A percentile compares a stretch with the other conserved stretches of the same genome.
Evolutionary conservation across 1,140 invertebrate genomes (phyloP).

Genomic region (Lysiphlebus fabarum): DNA sequence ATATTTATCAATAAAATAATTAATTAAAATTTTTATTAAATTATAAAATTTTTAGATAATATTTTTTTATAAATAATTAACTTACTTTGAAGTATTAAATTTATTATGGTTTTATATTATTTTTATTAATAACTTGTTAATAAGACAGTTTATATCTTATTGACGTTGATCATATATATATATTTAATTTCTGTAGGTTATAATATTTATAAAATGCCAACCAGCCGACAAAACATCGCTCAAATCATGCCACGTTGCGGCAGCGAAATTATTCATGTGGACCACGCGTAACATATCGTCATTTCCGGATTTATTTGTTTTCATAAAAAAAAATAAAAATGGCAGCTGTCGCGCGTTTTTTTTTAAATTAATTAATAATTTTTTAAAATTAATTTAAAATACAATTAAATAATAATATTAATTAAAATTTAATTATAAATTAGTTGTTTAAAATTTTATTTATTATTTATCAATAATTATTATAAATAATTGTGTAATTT

Average conservation of each 20-base stretch:
- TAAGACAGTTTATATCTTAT: background rate
- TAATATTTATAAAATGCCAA: constrained; percentile 43
- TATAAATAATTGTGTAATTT: no score
- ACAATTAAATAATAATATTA: no score
- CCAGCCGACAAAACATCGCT: constrained; percentile 27
- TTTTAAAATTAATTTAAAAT: no score
- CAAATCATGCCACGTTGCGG: constrained; percentile 47
- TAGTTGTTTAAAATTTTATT: no score
- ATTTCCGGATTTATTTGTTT: constrained; percentile 37
- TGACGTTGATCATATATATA: background rate
- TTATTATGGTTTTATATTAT: background rate
- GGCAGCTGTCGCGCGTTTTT: constrained; percentile 15
- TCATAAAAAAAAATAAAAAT: constrained; percentile 19
- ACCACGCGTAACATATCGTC: constrained; percentile 23
- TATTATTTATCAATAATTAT: no score
- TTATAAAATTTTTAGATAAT: background rate
- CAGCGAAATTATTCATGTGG: constrained; percentile 22
- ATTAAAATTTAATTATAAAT: no score
- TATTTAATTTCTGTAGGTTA: constrained; percentile 5
- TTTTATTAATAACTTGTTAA: constrained; percentile 6
- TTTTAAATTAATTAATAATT: no score
- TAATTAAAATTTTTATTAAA: background rate
- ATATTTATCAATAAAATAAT: background rate
- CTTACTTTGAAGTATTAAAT: background rate
- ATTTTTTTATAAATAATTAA: background rate